Base-by-base conservation (phyloP, 2,797 vertebrate species). In the Rhyacichthys aspro region DNA sequence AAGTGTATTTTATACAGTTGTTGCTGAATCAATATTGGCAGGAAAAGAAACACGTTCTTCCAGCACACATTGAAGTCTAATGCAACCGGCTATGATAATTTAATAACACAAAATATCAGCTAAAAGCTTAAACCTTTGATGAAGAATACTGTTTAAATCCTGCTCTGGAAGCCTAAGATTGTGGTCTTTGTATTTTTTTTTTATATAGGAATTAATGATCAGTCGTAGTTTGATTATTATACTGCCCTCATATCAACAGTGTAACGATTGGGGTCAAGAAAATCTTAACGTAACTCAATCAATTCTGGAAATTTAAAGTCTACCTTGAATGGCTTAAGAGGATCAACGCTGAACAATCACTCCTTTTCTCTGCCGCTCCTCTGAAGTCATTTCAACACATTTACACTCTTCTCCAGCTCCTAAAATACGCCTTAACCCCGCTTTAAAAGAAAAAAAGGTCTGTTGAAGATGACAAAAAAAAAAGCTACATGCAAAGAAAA, bases 391-490 rank as follows among this genome's bases (percentile, higher is more conserved):
- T 39, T 76, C 72, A 64, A 49, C 41, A 38, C 62, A 60, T 78
- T 79, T 43, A 52, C 17, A 46, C 18, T 55, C 49, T 49, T 45
- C 46, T 63, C 50, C 28, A n/a, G 64, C 78, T 69, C 78, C 64
- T 74, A 36, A 67, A 74, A 67, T 16, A n/a, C 44, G 59, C 83
- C 81, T 70, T 77, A 41, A 59, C n/a, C n/a, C n/a, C n/a, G 37
- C 33, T 55, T 75, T 55, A 59, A 66, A 74, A 66, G 76, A 74
- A 67, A 79, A 69, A 78, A 85, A 77, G 79, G 34, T 59, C 59
- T 60, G 42, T 43, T 57, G 55, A 67, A 71, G 64, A 83, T 57
- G n/a, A n/a, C n/a, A n/a, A n/a, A n/a, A n/a, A n/a, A 45, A 82
- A 68, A 62, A 66, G 59, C 33, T 39, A 39, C 43, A 69, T 46